Conservation (phyloP, 1,140 invertebrate species). For the Metopolophium dirhodum region DNA sequence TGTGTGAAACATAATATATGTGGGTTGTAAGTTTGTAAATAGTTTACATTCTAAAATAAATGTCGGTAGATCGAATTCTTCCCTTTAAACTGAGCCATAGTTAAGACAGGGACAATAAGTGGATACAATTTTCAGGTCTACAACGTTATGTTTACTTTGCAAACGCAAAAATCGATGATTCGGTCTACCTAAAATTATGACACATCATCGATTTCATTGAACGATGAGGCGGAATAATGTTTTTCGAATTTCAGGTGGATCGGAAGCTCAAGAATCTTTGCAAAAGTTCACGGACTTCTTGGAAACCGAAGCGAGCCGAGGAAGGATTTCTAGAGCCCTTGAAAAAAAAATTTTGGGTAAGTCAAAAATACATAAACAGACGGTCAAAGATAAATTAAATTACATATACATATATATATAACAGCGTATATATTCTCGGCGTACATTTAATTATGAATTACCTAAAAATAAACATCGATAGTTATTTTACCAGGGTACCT, state of each 20-base stretch:
- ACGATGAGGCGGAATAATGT: neutral
- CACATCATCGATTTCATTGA: neutral
- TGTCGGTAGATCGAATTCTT: neutral
- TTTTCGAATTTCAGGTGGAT: conserved; percentile 62
- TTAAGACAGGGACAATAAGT: neutral
- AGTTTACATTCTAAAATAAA: neutral
- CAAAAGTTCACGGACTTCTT: conserved; percentile 75
- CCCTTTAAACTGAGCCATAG: neutral
- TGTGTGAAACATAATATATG: neutral
- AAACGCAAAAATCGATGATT: neutral
- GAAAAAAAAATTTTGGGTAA: conserved; percentile 78
- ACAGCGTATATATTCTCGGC: neutral
- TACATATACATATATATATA: neutral
- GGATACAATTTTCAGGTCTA: neutral
- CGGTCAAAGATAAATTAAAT: no score
- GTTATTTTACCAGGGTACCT: neutral
- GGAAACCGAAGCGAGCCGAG: conserved; percentile 73
- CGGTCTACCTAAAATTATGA: neutral
- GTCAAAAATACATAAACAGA: conserved; percentile 12
- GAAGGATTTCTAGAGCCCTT: conserved; percentile 72
- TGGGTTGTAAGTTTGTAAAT: neutral
- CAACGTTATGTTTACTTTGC: neutral
- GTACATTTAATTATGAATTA: no score
- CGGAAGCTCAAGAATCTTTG: conserved; percentile 72
- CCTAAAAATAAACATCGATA: neutral